phyloP scores from a whole-genome alignment of 2,888 invertebrate species.

The Drosophila anomelani region DNA sequence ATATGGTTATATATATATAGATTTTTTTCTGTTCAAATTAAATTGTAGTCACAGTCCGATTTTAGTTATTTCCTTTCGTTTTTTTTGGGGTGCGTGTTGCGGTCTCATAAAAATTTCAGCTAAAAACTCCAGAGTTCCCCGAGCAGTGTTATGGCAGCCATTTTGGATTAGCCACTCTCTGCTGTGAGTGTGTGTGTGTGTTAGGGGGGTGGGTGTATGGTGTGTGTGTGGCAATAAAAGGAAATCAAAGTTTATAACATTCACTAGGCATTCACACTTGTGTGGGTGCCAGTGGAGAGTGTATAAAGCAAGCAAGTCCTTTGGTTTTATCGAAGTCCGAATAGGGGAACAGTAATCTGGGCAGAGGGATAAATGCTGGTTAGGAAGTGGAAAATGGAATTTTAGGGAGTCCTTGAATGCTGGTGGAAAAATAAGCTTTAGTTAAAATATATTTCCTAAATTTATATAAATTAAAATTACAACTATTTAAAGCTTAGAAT shows the following conservation, averaged over 20 bases:
- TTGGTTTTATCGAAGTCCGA: conserved; percentile 25
- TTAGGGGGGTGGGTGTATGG: background rate
- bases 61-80: conserved; percentile 24
- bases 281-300: conserved; percentile 28
- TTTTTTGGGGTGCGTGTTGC: conserved; percentile 62
- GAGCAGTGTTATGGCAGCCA: conserved; percentile 58
- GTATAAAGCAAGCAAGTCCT: conserved; percentile 26
- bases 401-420: background rate
- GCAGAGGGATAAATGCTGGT: conserved; percentile 5
- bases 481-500: background rate
- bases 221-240: conserved; percentile 40
- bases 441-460: background rate
- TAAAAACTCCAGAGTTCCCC: conserved; percentile 49
- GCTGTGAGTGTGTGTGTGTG: conserved; percentile 1
- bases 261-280: conserved; percentile 63
- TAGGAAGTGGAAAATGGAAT: conserved; percentile 1
- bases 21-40: conserved; percentile 66
- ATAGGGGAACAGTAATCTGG: conserved; percentile 2
- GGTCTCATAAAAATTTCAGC: conserved; percentile 70
- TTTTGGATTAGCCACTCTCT: conserved; percentile 56
- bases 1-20: conserved; percentile 12
- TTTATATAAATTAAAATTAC: background rate
- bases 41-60: conserved; percentile 70
- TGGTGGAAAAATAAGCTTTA: no score
- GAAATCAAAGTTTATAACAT: conserved; percentile 77